Base-by-base conservation (phyloP, 1,140 invertebrate genomes). In the Vanessa atalanta region DNA sequence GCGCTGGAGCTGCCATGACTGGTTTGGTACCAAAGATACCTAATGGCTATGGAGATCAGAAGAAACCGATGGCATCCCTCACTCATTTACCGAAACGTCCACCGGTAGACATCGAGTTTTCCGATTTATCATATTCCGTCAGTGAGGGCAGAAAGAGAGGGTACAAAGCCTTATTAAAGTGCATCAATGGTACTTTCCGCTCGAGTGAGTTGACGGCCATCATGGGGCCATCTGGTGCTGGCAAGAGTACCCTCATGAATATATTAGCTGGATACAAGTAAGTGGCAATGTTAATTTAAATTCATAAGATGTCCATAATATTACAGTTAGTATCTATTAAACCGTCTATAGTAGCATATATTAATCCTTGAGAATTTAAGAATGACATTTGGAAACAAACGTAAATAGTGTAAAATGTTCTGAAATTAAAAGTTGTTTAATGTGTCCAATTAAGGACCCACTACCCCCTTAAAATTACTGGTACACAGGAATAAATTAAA, bases 221-320 rank as follows among this genome's bases (percentile, higher is more conserved):
- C 63, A 98, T 99, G 97, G 98, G 98, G 51, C 97, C 98, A 50
- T 98, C 97, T 1, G 98, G 98, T 1, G 97, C 97, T 1, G 98
- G 98, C 0, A 99, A 99, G 89, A 97, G 97, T 76, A 98, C 98
- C 0, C 94, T 98, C 0, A 97, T 98, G 96, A 97, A 98, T 83
- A 97, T 97, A 79, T 92, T 98, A 77, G 97, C 97, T 26, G 97
- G 97, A 73, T 98, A 98, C 93, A 97, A 96, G 97, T 97, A 92
- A 95, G 95, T 95, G 65, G 67, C 69, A 43, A 11, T 43, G 37
- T 47, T 20, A 7, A 53, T 53, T 16, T n/a, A 11, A 60, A 60
- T 26, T 60, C 23, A 60, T 60, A 9, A 16, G 51, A 8, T 51
- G n/a, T 51, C 13, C 48, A 50, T 50, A 14, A 14, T 3, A 14